These are phyloP conservation scores for Spilarctia lutea DNA, from an alignment of 2,888 invertebrate genomes.

Conservation along the genomic window DNA sequence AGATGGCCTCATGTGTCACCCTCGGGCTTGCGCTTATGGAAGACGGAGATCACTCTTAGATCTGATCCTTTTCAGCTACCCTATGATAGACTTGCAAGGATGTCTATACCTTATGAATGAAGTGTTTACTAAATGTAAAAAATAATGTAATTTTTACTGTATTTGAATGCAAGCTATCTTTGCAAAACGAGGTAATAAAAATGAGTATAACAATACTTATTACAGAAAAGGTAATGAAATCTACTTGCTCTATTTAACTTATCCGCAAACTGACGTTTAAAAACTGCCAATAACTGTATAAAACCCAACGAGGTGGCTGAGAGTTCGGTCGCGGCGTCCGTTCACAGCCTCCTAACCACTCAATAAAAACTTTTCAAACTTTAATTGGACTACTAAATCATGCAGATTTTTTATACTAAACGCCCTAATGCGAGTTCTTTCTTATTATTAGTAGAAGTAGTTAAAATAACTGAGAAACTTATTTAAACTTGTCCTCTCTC, in stretches of 20 bases:
- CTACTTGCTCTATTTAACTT: background rate
- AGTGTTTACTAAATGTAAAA: too few species aligned
- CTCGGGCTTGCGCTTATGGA: too few species aligned
- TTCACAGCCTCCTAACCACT: conserved; percentile 28
- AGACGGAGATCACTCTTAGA: too few species aligned
- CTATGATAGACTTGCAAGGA: too few species aligned
- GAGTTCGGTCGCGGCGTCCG: conserved; percentile 16
- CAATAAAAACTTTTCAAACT: conserved; percentile 48
- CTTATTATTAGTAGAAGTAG: conserved; percentile 47
- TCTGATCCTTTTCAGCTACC: too few species aligned
- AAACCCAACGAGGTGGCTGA: background rate
- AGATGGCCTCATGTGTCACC: too few species aligned
- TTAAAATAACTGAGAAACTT: conserved; percentile 49
- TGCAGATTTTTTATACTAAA: conserved; percentile 47
- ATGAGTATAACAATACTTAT: too few species aligned
- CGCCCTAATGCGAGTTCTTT: conserved; percentile 51
- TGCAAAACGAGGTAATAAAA: too few species aligned
- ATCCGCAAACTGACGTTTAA: background rate
- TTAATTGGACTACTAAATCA: conserved; percentile 50
- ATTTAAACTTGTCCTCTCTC: conserved; percentile 46
- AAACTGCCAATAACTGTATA: conserved; percentile 3
- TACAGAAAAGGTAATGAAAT: background rate
- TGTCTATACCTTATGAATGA: too few species aligned
- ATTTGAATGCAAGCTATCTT: too few species aligned
- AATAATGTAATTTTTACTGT: too few species aligned